Conservation (phyloP, 2,113 vertebrate species). For the Pterocles burchelli region DNA sequence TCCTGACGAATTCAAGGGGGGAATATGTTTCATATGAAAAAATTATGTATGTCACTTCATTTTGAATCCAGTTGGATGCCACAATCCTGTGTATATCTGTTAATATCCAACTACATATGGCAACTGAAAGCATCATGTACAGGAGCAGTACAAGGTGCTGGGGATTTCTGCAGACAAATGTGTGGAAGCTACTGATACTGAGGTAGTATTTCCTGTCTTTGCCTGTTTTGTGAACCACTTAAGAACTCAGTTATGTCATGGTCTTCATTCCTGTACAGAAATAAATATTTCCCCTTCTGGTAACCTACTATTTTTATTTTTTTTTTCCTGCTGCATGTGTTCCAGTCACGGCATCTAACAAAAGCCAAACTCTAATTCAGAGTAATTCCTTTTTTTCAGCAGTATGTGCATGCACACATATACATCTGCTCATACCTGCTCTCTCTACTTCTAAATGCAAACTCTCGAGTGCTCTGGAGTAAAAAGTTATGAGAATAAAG, state of each 20-base stretch:
- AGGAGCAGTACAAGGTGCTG: background rate
- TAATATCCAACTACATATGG: background rate
- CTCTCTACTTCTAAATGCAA: background rate
- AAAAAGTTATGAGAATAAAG: constrained; percentile 15
- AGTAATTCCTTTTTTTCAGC: background rate
- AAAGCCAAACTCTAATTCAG: background rate
- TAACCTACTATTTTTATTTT: background rate
- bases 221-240: background rate
- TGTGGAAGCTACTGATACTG: background rate
- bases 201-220: background rate
- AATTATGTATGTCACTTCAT: background rate
- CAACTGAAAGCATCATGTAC: background rate
- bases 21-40: background rate
- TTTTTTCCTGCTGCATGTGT: background rate
- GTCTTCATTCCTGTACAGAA: background rate
- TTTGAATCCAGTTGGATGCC: background rate
- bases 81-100: background rate
- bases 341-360: background rate
- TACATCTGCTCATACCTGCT: background rate
- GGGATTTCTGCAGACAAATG: background rate
- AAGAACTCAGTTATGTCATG: background rate
- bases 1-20: background rate
- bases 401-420: background rate
- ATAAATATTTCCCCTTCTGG: background rate
- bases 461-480: background rate